Base-by-base conservation (phyloP, 2,113 vertebrate species). In the Otolemur garnettii region DNA sequence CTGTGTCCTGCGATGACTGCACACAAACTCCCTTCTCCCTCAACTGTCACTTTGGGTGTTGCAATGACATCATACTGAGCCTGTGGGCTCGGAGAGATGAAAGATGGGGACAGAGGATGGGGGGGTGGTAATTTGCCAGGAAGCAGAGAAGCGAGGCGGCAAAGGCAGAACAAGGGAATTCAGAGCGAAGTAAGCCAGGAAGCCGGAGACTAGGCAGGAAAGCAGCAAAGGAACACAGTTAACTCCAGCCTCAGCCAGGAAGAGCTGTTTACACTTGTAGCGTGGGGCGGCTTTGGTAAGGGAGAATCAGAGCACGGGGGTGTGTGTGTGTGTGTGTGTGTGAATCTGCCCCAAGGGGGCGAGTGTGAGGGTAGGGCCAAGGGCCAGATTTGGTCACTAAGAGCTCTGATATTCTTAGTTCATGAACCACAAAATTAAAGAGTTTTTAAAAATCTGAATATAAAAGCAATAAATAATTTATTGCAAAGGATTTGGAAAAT, bases 391-490 rank as follows among this genome's bases (percentile, higher is more conserved):
- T 74, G 11, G 68, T 62, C 2, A 2, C 26, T 87, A 55, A 81
- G 72, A 93, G 80, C 26, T 59, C 62, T 8, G 1, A 87, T 68
- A 11, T 93, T 42, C 6, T 71, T 90, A 35, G 60, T 33, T 88
- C 53, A 14, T 69, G 93, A 80, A 90, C 87, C 84, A 77, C 26
- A 78, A 82, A 94, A 68, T 64, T 35, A 87, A 78, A 87, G 60
- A 72, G 86, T n/a, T 75, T 30, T 66, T 38, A 50, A 71, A 95
- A 72, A 82, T 57, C 17, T 4, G 50, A 95, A 68, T 72, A 57
- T 19, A 55, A 88, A 95, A 91, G 55, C 50, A 91, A 95, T 78
- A 45, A 8, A 45, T 72, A 85, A 91, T 93, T 93, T 87, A 87
- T 50, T 81, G 28, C 42, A 60, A 68, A 19, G 72, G 64, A 92